Evolutionary conservation across 92 coral and sea anemone genomes (phyloP), one percentile per base, ranked within the genome.

Genomic region (Zoanthus sansibaricus): DNA sequence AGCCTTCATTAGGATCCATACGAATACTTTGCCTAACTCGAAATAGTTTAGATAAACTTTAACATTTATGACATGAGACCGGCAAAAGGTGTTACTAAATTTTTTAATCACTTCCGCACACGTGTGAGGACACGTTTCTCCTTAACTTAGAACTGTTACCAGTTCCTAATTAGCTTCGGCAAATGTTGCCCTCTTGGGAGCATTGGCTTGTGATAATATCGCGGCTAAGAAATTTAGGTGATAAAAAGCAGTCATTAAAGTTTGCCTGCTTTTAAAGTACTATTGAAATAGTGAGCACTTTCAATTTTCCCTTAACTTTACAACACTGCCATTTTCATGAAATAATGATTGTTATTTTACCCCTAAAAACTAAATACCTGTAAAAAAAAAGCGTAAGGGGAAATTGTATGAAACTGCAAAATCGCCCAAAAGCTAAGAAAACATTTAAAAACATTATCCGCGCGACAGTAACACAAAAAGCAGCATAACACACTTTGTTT

Each of bases 161-260:
- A 71, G 14, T 71, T 5, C 75, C 48, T 71, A 30, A 30, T 71
- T 31, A 71, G 49, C 45, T 31, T 71, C 75, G 75, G 75, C 75
- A 71, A 71, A 71, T 13, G 56, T 45, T 42, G 77, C 31, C 77
- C 55, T 73, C 77, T 73, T 73, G 77, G 77, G 77, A 73, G 3
- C 77, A 73, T 73, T 73, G 9, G 5, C 52, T 73, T 73, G 77
- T 73, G 77, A 73, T 73, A 73, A 73, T 72, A 73, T 45, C 54
- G 77, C 77, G 51, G 77, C 25, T 37, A 5, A 73, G 18, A 37
- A 73, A 45, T 45, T 16, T 46, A 44, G 51, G 77, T 73, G 77
- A 73, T 13, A 73, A 32, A 46, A 73, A 73, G 77, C 77, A 14
- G 20, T 73, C 75, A 45, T 73, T 73, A 5, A 73, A 13, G 51